Evolutionary conservation across 2,113 vertebrate genomes (phyloP), one percentile per base, ranked within the genome.

Genomic region (Hipposideros armiger): DNA sequence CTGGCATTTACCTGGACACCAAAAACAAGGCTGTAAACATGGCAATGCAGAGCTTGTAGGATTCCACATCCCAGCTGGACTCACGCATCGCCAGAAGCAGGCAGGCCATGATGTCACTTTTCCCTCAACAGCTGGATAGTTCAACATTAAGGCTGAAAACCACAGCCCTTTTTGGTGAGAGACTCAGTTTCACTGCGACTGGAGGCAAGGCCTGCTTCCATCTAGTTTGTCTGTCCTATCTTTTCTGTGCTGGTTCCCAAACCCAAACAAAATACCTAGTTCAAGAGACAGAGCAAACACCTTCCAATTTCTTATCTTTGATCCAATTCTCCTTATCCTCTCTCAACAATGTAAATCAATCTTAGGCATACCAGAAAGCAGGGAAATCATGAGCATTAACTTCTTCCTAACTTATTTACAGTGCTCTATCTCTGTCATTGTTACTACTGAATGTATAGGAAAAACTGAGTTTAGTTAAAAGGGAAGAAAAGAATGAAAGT

Each of bases 161-260:
- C 94, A 95, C 26, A 85, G 77, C 50, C 73, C 62, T 83, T 22
- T 22, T 60, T 90, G 94, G 98, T 97, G 96, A 96, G 74, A 97
- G 97, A 40, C 83, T 78, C 96, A 95, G 95, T 90, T 90, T 92
- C 88, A 82, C 90, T 95, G 94, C 97, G 97, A 97, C 81, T 95
- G 95, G 84, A 92, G 95, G 32, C 52, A 88, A 83, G 77, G 52
- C 30, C 15, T 62, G 28, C 50, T 73, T 92, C 84, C 60, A 76
- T 52, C 52, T 64, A 81, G 76, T n/a, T 91, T 88, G 88, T 97
- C 97, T 98, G 94, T 96, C 94, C 83, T 60, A 73, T 93, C 77
- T 94, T 96, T 91, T 96, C 94, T 88, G 87, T 83, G 74, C 73
- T 93, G 28, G 36, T 91, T 97, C 67, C 72, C 85, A 96, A 74